Evolutionary conservation across 1,140 invertebrate species (phyloP).

Genomic region (Melitaea cinxia): DNA sequence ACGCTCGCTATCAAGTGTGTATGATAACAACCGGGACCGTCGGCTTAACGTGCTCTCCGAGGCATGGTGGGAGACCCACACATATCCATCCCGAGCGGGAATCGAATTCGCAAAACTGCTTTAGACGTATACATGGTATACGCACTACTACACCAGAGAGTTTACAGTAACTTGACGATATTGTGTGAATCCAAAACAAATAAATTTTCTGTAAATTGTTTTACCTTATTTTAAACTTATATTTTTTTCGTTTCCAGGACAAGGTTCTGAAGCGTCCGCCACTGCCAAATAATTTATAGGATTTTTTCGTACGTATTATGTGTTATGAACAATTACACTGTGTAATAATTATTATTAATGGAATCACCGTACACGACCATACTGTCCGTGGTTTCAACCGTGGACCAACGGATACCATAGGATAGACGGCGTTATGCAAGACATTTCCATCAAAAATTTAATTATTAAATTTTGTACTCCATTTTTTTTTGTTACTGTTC

Average conservation of each 20-base stretch:
- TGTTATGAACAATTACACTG: conserved; percentile 25
- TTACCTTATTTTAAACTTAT: background rate
- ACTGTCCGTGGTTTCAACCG: conserved; percentile 5
- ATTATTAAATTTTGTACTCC: background rate
- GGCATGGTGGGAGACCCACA: no score
- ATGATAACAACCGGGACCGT: no score
- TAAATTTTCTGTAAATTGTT: background rate
- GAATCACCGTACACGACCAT: conserved; percentile 5
- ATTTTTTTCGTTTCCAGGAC: conserved; percentile 40
- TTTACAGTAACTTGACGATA: no score
- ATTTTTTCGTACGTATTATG: conserved; percentile 37
- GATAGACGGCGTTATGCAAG: background rate
- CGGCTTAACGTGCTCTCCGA: no score
- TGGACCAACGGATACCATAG: background rate
- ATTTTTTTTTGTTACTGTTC: background rate
- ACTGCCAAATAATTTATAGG: conserved; percentile 46
- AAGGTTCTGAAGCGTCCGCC: conserved; percentile 38
- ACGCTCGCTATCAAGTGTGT: no score
- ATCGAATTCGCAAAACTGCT: no score
- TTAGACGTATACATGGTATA: no score
- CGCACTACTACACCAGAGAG: no score
- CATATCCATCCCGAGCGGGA: no score
- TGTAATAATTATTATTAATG: conserved; percentile 17
- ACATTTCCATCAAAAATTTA: background rate
- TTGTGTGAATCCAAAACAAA: no score